These are phyloP conservation scores for Mobula birostris DNA, from an alignment of 2,113 vertebrate genomes.

Conservation along the genomic window DNA sequence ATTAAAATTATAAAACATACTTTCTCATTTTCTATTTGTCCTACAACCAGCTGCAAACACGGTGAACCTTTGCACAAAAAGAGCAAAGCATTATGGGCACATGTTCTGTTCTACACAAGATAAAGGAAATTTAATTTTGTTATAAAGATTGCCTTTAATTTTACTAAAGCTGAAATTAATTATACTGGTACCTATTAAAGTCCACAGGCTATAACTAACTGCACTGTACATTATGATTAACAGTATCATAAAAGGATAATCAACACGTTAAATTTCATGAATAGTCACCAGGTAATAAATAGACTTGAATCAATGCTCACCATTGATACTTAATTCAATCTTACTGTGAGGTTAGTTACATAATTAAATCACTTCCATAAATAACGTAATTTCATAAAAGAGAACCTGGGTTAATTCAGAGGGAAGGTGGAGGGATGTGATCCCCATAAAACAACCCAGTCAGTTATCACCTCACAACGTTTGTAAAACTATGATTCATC, in stretches of 20 bases:
- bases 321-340: neutral
- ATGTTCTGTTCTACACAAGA: neutral
- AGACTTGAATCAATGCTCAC: neutral
- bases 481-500: neutral
- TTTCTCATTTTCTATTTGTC: neutral
- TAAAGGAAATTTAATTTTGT: constrained; percentile 17
- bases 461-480: neutral
- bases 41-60: neutral
- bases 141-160: constrained; percentile 16
- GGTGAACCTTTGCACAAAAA: neutral
- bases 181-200: constrained; percentile 16
- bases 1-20: neutral
- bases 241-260: constrained; percentile 26
- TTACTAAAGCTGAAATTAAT: constrained; percentile 14
- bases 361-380: neutral
- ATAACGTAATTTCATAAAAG: neutral
- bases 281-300: constrained; percentile 26
- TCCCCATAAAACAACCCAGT: neutral
- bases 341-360: neutral
- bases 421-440: neutral
- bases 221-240: constrained; percentile 26
- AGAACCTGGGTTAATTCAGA: neutral
- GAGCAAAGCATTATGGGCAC: neutral
- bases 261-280: constrained; percentile 15
- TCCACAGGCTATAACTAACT: neutral